phyloP scores from a whole-genome alignment of 2,113 vertebrate species.

The Myiozetetes cayanensis region DNA sequence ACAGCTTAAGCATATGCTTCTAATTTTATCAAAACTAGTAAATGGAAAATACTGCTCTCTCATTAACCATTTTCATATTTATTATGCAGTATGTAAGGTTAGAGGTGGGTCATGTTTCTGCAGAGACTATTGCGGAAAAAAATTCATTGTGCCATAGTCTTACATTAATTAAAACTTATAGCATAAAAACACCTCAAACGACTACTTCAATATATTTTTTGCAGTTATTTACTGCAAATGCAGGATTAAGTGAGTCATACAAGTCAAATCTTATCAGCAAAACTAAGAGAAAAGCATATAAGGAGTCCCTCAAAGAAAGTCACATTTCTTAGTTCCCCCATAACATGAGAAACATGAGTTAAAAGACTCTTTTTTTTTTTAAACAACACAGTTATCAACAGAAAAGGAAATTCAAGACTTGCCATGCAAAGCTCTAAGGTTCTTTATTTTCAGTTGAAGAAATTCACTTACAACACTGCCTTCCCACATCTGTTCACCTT shows the following conservation, averaged over 20 bases:
- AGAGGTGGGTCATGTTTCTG: conserved; percentile 8
- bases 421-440: background rate
- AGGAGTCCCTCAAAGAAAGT: background rate
- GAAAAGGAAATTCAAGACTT: background rate
- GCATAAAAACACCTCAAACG: background rate
- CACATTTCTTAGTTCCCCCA: background rate
- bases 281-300: background rate
- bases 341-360: background rate
- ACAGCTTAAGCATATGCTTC: conserved; percentile 10
- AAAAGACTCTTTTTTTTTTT: background rate
- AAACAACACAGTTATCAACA: background rate
- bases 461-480: background rate
- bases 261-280: background rate
- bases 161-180: background rate
- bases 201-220: background rate
- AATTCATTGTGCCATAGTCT: background rate
- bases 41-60: conserved; percentile 36
- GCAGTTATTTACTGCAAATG: background rate
- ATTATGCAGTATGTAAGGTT: conserved; percentile 25
- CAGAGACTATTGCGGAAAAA: background rate
- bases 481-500: background rate
- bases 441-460: background rate
- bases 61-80: conserved; percentile 42
- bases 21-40: conserved; percentile 26
- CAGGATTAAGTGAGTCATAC: background rate